Conservation (phyloP, 1,140 invertebrate species). For the Anthonomus grandis region DNA sequence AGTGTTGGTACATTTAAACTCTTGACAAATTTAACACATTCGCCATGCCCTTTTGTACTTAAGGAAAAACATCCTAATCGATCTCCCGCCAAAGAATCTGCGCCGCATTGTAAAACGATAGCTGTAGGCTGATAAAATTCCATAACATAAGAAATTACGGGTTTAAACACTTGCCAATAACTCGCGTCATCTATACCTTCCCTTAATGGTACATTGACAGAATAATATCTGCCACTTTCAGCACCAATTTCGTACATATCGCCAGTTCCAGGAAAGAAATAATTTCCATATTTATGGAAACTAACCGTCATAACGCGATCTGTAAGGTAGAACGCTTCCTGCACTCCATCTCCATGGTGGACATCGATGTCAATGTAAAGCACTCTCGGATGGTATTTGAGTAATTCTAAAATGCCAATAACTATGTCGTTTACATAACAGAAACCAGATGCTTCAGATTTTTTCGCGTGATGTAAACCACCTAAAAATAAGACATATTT, state of each 20-base stretch:
- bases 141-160: conserved; percentile 91
- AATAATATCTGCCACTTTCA: conserved; percentile 91
- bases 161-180: conserved; percentile 91
- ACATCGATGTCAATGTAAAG: conserved; percentile 99
- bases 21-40: conserved; percentile 96
- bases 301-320: conserved; percentile 99
- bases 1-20: conserved; percentile 90
- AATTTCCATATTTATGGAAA: conserved; percentile 98
- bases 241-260: conserved; percentile 98
- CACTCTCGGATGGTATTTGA: conserved; percentile 94
- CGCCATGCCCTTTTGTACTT: conserved; percentile 88
- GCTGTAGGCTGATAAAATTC: conserved; percentile 95
- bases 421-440: conserved; percentile 99
- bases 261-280: conserved; percentile 95
- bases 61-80: conserved; percentile 86
- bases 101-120: conserved; percentile 97
- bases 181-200: conserved; percentile 96
- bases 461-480: conserved; percentile 98
- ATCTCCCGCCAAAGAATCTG: conserved; percentile 95
- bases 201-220: conserved; percentile 94
- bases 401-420: conserved; percentile 92
- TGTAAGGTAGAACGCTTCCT: conserved; percentile 98
- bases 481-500: conserved; percentile 56
- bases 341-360: conserved; percentile 98
- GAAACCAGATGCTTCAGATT: conserved; percentile 95